Base-by-base conservation (phyloP, 2,888 invertebrate genomes). In the Ectemnius continuus region DNA sequence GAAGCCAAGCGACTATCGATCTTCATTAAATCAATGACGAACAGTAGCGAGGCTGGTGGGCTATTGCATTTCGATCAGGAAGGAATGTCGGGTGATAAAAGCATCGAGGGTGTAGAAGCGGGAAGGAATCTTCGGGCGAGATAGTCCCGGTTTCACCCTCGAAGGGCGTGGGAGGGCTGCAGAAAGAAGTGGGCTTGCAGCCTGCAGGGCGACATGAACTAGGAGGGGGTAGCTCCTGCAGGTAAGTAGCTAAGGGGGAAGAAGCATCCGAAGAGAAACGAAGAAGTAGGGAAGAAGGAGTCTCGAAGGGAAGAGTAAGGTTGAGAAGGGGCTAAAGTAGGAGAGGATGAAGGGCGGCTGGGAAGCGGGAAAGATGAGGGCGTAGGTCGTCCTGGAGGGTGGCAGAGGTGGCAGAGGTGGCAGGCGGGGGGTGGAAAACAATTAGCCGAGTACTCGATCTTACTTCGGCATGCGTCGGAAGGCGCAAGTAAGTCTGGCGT, bases 1-100 rank as follows among this genome's bases (percentile, higher is more conserved):
- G 11, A 6, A 36, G 1, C 36, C 8, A 8, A 6, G 8, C 1
- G 8, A 36, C 36, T 36, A 11, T 36, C 36, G 8, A 11, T 6
- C 36, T 36, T 36, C 36, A 36, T 36, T 36, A 36, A 36, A 36
- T 36, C 36, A 36, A 11, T 36, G 46, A 64, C 56, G 67, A 69
- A 71, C 57, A 58, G 66, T 64, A 18, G 45, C 68, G 60, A 20
- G 59, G 52, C 47, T 70, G 70, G 62, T 71, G 58, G 72, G 75
- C 80, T 76, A 80, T 78, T 74, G 80, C 80, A 80, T 83, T 80
- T 78, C 78, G 75, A 82, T 79, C 83, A 71, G 75, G 76, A 63
- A 62, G 47, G 70, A 65, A 68, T 57, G 67, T 52, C 47, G 45
- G 46, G 47, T 56, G 64, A 48, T 52, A 36, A 48, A 47, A 56